Base-by-base conservation (phyloP, 2,888 invertebrate genomes). In the Isotomurus palustris region DNA sequence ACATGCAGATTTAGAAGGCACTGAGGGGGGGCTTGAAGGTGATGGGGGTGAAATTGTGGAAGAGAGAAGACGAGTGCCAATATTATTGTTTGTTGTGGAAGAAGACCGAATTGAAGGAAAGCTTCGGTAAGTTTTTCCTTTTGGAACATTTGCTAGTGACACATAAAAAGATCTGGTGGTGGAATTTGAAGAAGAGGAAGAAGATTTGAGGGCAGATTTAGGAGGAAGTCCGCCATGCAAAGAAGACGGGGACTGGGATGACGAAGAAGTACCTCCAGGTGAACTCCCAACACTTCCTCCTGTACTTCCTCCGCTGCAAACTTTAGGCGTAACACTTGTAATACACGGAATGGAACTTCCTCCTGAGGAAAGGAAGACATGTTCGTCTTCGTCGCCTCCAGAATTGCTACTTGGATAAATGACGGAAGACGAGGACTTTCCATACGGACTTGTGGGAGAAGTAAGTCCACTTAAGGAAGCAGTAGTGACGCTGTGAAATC, bases 401-500 rank as follows among this genome's bases (percentile, higher is more conserved):
- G 45, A 53, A 43, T 41, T 56, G 43, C 25, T 56, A 48, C 45
- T 47, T n/a, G 53, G 60, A 24, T 52, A 47, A 52, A 58, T 43
- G 38, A 52, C 47, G 44, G 58, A 50, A 29, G 63, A 59, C 51
- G 53, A 58, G 55, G 55, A 64, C 55, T 61, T 62, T 55, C 66
- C 60, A 40, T 66, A 66, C 41, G 56, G 28, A 44, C 55, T 60
- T n/a, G 62, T 56, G 6, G 62, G 62, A 17, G 62, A 60, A 35
- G 63, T 57, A 29, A 54, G 48, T 50, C 60, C 35, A 3, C 55
- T 53, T 24, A 59, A 52, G 21, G 60, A 55, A 10, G 66, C 55
- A 1, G 66, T 61, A 8, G 66, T 51, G 27, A 66, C 66, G 28
- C 63, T 63, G 32, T 66, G 66, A 59, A 66, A 66, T 41, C 66